Percentiles rank a stretch among this genome's conserved stretches.
These are phyloP conservation scores for Apomyelois bistriatella DNA, from an alignment of 2,888 invertebrate species.

Conservation along the genomic window DNA sequence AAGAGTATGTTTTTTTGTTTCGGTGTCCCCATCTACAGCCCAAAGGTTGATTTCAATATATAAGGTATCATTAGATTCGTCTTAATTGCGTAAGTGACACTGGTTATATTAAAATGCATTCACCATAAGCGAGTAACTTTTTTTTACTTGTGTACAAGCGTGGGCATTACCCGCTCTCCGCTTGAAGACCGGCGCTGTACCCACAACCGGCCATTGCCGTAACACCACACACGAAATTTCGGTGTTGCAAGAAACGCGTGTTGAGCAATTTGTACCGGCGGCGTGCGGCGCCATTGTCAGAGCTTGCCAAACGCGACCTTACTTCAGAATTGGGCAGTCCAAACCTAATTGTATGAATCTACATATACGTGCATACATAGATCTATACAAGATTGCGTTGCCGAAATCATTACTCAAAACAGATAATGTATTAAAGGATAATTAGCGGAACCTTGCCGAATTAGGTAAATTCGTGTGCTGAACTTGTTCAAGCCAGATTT, in stretches of 20 bases:
- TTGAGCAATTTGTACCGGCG: constrained; percentile 55
- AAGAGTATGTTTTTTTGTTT: too few species aligned
- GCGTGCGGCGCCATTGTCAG: constrained; percentile 62
- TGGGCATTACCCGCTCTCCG: neutral
- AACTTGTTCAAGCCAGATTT: neutral
- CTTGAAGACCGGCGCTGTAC: neutral
- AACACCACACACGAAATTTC: constrained; percentile 74
- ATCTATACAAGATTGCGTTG: neutral
- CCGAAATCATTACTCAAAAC: neutral
- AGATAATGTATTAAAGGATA: neutral
- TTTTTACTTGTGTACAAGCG: too few species aligned
- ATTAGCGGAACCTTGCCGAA: constrained; percentile 1
- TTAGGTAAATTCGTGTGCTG: neutral
- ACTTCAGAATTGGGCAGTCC: constrained; percentile 69
- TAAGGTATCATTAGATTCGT: too few species aligned
- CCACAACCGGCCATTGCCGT: constrained; percentile 41
- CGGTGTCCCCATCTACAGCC: too few species aligned
- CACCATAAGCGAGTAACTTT: too few species aligned
- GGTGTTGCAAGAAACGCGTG: constrained; percentile 71
- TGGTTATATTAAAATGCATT: too few species aligned
- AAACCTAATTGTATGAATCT: constrained; percentile 52
- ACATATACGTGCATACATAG: neutral
- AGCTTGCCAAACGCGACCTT: constrained; percentile 76
- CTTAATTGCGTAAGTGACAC: too few species aligned
- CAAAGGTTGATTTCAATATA: too few species aligned